Percentiles rank a stretch among this genome's conserved stretches.
Evolutionary conservation across 92 coral and sea anemone genomes (phyloP).

Genomic region (Isaurus tuberculatus): DNA sequence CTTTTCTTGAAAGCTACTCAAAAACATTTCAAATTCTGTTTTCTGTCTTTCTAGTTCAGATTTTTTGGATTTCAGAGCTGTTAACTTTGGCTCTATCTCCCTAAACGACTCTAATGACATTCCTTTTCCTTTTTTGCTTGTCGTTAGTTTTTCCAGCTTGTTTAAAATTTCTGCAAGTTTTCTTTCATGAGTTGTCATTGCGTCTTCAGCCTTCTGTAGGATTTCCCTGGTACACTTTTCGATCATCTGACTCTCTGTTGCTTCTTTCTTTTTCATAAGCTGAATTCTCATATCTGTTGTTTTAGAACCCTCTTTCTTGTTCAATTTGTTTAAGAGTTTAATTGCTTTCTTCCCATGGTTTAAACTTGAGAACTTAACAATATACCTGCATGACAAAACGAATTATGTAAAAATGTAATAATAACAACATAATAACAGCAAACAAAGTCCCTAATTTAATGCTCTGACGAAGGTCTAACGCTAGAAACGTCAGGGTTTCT

Average conservation of each 20-base stretch:
- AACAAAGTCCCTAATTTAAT: no score
- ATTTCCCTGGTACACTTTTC: slow-evolving; percentile 43
- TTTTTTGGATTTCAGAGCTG: slow-evolving; percentile 65
- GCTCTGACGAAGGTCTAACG: no score
- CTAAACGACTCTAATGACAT: slow-evolving; percentile 57
- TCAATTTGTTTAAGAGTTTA: slow-evolving; percentile 32
- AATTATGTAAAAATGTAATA: no score
- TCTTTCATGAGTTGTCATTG: slow-evolving; percentile 18
- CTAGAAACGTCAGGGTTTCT: no score
- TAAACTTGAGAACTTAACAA: slow-evolving; percentile 28
- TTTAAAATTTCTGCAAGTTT: slow-evolving; percentile 29
- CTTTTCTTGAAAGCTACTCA: slow-evolving; percentile 37
- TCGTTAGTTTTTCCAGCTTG: slow-evolving; percentile 16
- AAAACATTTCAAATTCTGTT: slow-evolving; percentile 52
- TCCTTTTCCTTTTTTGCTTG: slow-evolving; percentile 36
- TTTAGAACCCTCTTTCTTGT: not conserved
- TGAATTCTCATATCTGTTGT: slow-evolving; percentile 30
- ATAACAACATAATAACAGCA: no score
- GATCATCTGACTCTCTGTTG: not conserved
- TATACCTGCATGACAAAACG: slow-evolving; percentile 32
- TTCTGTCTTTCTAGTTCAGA: slow-evolving; percentile 62
- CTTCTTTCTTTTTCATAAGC: slow-evolving; percentile 12
- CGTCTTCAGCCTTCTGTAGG: slow-evolving; percentile 1
- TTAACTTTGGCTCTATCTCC: slow-evolving; percentile 41
- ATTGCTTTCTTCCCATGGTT: slow-evolving; percentile 54